A percentile compares a stretch with the other conserved stretches of the same genome.
phyloP scores from a whole-genome alignment of 1,140 invertebrate genomes.

The Drosophila fuyamai region DNA sequence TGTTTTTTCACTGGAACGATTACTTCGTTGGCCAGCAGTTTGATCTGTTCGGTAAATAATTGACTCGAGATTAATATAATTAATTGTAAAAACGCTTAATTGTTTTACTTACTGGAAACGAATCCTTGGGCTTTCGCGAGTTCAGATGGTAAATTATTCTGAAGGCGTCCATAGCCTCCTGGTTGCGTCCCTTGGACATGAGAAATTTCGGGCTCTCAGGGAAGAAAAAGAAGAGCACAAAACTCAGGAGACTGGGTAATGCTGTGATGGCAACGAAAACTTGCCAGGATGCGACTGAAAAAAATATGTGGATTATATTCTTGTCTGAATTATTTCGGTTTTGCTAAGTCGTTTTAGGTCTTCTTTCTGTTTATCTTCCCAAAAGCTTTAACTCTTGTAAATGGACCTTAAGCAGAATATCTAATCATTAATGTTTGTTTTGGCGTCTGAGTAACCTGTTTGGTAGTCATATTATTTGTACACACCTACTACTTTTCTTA shows the following conservation, averaged over 20 bases:
- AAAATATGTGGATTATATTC: neutral
- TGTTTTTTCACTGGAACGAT: conserved; percentile 22
- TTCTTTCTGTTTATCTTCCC: no score
- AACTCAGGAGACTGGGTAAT: conserved; percentile 88
- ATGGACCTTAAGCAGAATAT: no score
- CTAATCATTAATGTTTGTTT: neutral
- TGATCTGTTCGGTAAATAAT: conserved; percentile 38
- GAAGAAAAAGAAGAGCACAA: conserved; percentile 88
- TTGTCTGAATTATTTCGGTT: no score
- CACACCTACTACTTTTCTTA: neutral
- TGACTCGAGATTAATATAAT: neutral
- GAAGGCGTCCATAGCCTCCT: conserved; percentile 86
- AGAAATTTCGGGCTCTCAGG: conserved; percentile 94
- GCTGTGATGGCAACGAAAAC: conserved; percentile 89
- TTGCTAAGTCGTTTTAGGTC: no score
- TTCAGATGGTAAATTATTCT: conserved; percentile 85
- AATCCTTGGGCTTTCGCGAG: conserved; percentile 86
- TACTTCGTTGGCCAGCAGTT: conserved; percentile 61
- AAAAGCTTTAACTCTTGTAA: no score
- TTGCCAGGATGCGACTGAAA: conserved; percentile 90
- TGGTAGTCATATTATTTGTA: no score
- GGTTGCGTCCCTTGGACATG: conserved; percentile 89
- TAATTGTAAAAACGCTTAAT: neutral
- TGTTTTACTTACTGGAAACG: conserved; percentile 87
- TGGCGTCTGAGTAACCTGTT: neutral